Evolutionary conservation across 2,888 invertebrate species (phyloP).

Genomic region (Melikaiella ostensackeni): DNA sequence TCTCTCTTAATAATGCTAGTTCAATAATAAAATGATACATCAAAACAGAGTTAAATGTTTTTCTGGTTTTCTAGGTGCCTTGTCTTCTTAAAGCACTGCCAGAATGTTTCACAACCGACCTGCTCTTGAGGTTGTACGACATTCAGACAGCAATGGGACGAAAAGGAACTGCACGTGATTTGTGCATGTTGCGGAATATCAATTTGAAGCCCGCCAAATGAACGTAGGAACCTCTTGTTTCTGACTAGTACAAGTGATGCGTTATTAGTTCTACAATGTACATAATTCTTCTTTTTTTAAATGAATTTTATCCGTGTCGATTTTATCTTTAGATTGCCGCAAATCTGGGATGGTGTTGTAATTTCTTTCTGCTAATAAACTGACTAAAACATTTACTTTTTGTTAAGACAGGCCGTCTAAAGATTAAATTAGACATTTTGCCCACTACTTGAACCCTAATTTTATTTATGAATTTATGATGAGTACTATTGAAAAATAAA

Average conservation of each 20-base stretch:
- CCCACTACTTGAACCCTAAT: neutral
- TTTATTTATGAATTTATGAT: slow-evolving; percentile 18
- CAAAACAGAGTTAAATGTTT: neutral
- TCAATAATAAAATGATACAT: slow-evolving; percentile 5
- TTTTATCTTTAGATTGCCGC: neutral
- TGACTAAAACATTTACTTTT: neutral
- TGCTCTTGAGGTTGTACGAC: slow-evolving; percentile 89
- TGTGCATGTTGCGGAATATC: slow-evolving; percentile 92
- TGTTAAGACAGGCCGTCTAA: neutral
- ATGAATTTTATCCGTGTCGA: neutral
- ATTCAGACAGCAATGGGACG: slow-evolving; percentile 86
- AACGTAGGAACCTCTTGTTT: slow-evolving; percentile 37
- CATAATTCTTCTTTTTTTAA: neutral
- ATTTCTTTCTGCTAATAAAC: neutral
- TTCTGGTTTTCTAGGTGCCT: slow-evolving; percentile 79
- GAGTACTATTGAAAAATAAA: slow-evolving; percentile 42
- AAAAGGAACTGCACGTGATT: slow-evolving; percentile 90
- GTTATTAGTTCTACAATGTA: slow-evolving; percentile 28
- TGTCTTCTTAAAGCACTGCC: slow-evolving; percentile 90
- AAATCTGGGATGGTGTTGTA: neutral
- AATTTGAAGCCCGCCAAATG: slow-evolving; percentile 81
- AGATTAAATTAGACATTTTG: neutral
- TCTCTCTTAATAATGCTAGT: no score
- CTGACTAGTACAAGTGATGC: slow-evolving; percentile 15
- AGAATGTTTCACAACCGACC: slow-evolving; percentile 85